phyloP scores from a whole-genome alignment of 2,113 vertebrate species.

The Gambusia affinis region DNA sequence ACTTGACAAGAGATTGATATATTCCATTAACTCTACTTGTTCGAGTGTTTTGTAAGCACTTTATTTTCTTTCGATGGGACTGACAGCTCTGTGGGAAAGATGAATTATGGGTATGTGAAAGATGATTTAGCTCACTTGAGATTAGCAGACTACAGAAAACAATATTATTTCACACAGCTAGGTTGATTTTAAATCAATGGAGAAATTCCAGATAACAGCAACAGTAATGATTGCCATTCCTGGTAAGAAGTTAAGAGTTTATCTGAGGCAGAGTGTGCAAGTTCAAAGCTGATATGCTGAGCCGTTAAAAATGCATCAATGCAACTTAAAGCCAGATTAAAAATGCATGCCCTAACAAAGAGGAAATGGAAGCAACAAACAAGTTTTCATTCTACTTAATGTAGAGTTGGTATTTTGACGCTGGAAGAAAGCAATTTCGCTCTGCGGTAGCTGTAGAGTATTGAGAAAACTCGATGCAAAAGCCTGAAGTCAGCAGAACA shows the following conservation, averaged over 20 bases:
- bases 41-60: no score
- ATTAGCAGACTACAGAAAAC: no score
- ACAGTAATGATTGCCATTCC: background rate
- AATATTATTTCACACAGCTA: no score
- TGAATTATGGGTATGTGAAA: no score
- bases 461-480: background rate
- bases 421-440: background rate
- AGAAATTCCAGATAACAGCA: no score
- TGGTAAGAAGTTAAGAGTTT: background rate
- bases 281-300: slow-evolving; percentile 13
- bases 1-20: no score
- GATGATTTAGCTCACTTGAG: no score
- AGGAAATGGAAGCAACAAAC: background rate
- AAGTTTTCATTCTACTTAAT: no score
- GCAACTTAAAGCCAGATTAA: slow-evolving; percentile 41
- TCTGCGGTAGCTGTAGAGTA: background rate
- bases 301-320: slow-evolving; percentile 51
- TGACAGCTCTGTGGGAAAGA: no score
- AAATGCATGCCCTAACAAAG: slow-evolving; percentile 51
- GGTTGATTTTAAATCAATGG: no score
- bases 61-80: no score
- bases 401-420: background rate
- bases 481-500: background rate
- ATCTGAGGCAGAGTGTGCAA: background rate
- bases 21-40: no score